phyloP scores from a whole-genome alignment of 1,140 invertebrate species.

The Ips nitidus region DNA sequence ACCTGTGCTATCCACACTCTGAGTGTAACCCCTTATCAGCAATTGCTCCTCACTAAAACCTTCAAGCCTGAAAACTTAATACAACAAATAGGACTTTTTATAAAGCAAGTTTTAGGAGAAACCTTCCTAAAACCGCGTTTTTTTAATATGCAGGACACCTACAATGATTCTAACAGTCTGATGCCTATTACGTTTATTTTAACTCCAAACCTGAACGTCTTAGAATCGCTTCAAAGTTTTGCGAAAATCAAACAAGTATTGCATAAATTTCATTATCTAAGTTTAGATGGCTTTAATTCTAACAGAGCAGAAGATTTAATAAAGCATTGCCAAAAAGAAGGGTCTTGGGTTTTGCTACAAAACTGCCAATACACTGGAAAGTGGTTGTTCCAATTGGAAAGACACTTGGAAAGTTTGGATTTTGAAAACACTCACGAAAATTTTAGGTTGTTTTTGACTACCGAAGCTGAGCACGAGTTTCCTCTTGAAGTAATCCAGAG shows the following conservation, averaged over 20 bases:
- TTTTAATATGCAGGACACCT: slow-evolving; percentile 82
- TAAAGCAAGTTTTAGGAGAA: slow-evolving; percentile 70
- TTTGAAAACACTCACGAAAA: slow-evolving; percentile 68
- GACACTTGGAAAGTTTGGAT: slow-evolving; percentile 75
- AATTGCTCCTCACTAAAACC: slow-evolving; percentile 74
- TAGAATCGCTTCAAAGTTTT: slow-evolving; percentile 72
- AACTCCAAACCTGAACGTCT: slow-evolving; percentile 85
- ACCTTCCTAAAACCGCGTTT: slow-evolving; percentile 80
- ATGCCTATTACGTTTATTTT: slow-evolving; percentile 86
- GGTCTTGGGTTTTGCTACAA: slow-evolving; percentile 87
- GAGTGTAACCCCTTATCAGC: no score
- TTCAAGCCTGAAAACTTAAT: slow-evolving; percentile 72
- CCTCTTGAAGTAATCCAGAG: slow-evolving; percentile 86
- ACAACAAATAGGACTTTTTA: slow-evolving; percentile 60
- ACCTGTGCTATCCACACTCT: no score
- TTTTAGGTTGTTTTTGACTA: slow-evolving; percentile 88
- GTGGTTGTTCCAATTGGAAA: slow-evolving; percentile 80
- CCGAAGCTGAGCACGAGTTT: slow-evolving; percentile 81
- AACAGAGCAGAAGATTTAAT: slow-evolving; percentile 77
- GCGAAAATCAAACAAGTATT: slow-evolving; percentile 77
- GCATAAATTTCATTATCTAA: slow-evolving; percentile 78
- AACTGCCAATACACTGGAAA: slow-evolving; percentile 89
- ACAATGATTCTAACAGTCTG: slow-evolving; percentile 75
- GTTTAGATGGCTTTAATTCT: slow-evolving; percentile 83
- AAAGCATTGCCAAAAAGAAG: slow-evolving; percentile 69